A percentile compares a stretch with the other conserved stretches of the same genome.
Conservation (phyloP, 1,140 invertebrate genomes). For the Brachionus manjavacas region DNA sequence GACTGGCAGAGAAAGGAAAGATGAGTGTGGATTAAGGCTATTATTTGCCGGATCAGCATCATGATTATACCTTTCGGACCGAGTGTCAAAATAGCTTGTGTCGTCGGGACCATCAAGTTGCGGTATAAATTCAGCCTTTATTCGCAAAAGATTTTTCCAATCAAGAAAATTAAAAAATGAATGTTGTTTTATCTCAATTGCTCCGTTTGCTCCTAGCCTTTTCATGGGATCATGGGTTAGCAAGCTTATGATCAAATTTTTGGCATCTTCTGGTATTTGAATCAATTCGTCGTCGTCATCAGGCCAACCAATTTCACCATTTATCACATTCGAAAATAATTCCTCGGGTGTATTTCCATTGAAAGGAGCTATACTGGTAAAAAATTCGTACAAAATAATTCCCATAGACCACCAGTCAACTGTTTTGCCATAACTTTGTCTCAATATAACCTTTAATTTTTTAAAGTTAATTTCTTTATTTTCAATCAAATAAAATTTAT, state of each 20-base stretch:
- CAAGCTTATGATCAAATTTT: constrained; percentile 81
- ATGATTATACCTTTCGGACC: constrained; percentile 40
- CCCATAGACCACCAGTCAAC: constrained; percentile 99
- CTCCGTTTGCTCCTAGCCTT: constrained; percentile 83
- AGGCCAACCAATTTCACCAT: constrained; percentile 91
- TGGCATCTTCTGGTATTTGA: constrained; percentile 75
- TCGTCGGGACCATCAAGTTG: constrained; percentile 94
- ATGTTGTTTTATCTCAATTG: constrained; percentile 93
- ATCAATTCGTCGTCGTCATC: constrained; percentile 78
- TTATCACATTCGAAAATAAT: constrained; percentile 94
- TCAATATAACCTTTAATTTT: constrained; percentile 61
- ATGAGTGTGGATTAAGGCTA: background rate
- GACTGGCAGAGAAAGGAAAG: background rate
- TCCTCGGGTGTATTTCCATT: constrained; percentile 97
- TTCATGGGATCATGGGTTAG: constrained; percentile 87
- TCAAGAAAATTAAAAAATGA: constrained; percentile 84
- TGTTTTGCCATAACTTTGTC: constrained; percentile 75
- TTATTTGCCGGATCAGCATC: background rate
- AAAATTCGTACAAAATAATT: constrained; percentile 95
- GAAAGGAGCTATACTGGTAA: constrained; percentile 96
- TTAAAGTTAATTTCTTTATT: constrained; percentile 63
- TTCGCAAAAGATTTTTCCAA: constrained; percentile 88
- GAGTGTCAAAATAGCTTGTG: constrained; percentile 82
- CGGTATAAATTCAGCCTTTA: constrained; percentile 99
- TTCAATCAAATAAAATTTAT: background rate